Evolutionary conservation across 2,888 invertebrate species (phyloP), one percentile per base, ranked within the genome.

Genomic region (Serrognathus titanus): DNA sequence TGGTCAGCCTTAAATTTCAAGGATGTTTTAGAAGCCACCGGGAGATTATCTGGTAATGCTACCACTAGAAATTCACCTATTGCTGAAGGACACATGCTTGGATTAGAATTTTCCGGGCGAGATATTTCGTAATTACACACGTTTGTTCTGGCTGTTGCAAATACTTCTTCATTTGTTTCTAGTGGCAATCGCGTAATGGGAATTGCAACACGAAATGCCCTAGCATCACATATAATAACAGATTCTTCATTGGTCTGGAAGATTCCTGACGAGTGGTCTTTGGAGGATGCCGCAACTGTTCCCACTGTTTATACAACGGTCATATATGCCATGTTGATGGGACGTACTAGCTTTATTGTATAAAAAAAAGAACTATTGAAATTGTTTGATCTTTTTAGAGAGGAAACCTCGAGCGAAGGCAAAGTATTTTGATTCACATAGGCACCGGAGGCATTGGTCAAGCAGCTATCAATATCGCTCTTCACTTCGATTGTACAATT

Each of bases 11-110:
- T 97, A 9, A 98, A 97, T 79, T 97, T 97, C 85, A 87, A 93
- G 69, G 97, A 97, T 75, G 81, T 97, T 0, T 97, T 97, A 97
- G 81, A 92, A 1, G 93, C 96, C 0, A 92, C 92, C 1, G 97
- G 95, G 1, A 93, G 93, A 70, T 82, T 97, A 6, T 87, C 90
- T 7, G 85, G 87, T 0, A 96, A 97, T 72, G 85, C 90, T 1
- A 85, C 92, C 1, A 89, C 90, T 0, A 81, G 82, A 35, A 82
- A 81, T 0, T 80, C 88, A n/a, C 70, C 83, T n/a, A n/a, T n/a
- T 24, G 78, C 82, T 8, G 85, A 90, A 64, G 86, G 85, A 61
- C 84, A 83, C 65, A 82, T 87, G 0, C 80, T 86, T 63, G 90
- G 90, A 0, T 84, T 89, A 60, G 90, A 90, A 66, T 82, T 83